phyloP scores from a whole-genome alignment of 2,113 vertebrate species.

The Coptodon bakossiorum region DNA sequence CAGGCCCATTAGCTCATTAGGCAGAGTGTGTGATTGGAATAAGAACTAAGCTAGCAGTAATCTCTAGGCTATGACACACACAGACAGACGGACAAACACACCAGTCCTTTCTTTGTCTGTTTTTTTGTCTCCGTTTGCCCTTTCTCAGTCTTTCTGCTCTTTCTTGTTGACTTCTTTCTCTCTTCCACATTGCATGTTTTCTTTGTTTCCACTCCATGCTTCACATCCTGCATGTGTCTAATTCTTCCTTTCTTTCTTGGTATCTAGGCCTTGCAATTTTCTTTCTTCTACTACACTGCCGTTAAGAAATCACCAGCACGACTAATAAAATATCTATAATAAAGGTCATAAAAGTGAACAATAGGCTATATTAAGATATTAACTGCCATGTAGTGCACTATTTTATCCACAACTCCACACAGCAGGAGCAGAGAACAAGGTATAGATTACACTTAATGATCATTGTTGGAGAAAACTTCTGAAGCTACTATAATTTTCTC shows the following conservation, averaged over 20 bases:
- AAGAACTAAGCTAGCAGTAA: conserved; percentile 52
- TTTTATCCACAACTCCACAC: neutral
- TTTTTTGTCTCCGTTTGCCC: conserved; percentile 37
- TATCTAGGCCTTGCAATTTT: neutral
- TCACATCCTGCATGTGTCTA: neutral
- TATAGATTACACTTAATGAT: neutral
- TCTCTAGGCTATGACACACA: conserved; percentile 40
- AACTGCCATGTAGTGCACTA: neutral
- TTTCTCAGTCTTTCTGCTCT: conserved; percentile 27
- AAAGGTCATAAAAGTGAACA: conserved; percentile 15
- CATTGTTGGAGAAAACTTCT: neutral
- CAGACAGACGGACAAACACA: conserved; percentile 4
- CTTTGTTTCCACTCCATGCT: neutral
- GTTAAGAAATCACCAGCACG: conserved; percentile 6
- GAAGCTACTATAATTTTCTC: conserved; percentile 11
- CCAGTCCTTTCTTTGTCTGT: conserved; percentile 18
- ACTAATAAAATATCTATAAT: conserved; percentile 8
- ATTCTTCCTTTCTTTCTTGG: neutral
- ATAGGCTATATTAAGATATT: conserved; percentile 7
- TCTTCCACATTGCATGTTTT: neutral
- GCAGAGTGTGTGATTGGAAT: conserved; percentile 63
- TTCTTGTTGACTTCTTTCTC: neutral
- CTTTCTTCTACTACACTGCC: neutral
- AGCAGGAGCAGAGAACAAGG: neutral
- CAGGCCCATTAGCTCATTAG: conserved; percentile 66